phyloP scores from a whole-genome alignment of 2,797 vertebrate genomes.

The Poeciliopsis turneri region DNA sequence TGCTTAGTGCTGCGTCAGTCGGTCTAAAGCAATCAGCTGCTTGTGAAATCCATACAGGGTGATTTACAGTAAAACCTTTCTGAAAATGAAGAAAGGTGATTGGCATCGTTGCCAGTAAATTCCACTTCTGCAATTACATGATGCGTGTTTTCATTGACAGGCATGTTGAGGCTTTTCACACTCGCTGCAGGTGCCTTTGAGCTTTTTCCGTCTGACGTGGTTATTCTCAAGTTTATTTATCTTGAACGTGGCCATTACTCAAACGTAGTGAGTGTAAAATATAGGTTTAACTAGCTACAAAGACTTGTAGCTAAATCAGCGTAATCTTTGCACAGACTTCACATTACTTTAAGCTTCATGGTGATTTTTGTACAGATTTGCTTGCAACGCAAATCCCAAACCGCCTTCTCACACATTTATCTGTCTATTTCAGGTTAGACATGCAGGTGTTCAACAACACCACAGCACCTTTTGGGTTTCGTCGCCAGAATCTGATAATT shows the following conservation, averaged over 20 bases:
- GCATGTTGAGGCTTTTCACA: neutral
- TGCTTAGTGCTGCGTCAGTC: neutral
- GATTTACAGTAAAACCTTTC: neutral
- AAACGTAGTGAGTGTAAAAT: neutral
- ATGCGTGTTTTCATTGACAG: neutral
- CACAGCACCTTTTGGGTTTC: neutral
- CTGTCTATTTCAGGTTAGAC: constrained; percentile 1
- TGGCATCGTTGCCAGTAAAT: neutral
- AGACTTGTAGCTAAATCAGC: neutral
- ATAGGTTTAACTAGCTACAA: neutral
- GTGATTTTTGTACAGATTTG: constrained; percentile 1
- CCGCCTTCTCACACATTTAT: neutral
- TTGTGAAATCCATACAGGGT: neutral
- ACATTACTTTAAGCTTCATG: neutral
- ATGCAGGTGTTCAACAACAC: constrained; percentile 12
- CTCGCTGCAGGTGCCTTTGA: neutral
- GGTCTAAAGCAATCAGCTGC: neutral
- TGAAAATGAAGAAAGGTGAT: neutral
- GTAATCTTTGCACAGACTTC: neutral
- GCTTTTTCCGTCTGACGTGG: neutral
- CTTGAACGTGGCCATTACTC: neutral
- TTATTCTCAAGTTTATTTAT: neutral
- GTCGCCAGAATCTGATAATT: constrained; percentile 1
- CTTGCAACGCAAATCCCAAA: neutral
- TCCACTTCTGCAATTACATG: neutral